These are phyloP conservation scores for Rhynchophorus ferrugineus DNA, from an alignment of 1,140 invertebrate species.

Conservation along the genomic window DNA sequence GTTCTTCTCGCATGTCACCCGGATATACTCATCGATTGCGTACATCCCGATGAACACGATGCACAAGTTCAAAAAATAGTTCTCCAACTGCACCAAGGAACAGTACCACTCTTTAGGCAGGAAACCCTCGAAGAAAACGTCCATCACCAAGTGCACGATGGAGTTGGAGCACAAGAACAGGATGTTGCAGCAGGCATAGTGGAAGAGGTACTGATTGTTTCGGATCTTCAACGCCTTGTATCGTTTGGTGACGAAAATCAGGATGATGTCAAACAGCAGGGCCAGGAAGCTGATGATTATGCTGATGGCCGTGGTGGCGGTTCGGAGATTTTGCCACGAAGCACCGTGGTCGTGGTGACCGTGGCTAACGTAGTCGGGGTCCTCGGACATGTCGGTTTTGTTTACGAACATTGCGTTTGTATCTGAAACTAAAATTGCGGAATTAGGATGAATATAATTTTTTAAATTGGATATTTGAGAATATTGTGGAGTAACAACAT, in stretches of 20 bases:
- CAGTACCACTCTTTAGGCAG: slow-evolving; percentile 16
- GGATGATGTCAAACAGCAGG: slow-evolving; percentile 10
- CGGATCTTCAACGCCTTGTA: slow-evolving; percentile 21
- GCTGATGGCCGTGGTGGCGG: slow-evolving; percentile 9
- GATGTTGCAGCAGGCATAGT: slow-evolving; percentile 19
- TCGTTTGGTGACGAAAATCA: slow-evolving; percentile 17
- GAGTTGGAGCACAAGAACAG: slow-evolving; percentile 6
- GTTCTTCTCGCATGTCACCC: slow-evolving; percentile 4
- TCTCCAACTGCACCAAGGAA: slow-evolving; percentile 13
- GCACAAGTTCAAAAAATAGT: slow-evolving; percentile 14
- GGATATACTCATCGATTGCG: slow-evolving; percentile 13
- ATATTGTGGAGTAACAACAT: too few species aligned
- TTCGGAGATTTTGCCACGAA: background rate
- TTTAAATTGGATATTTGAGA: too few species aligned
- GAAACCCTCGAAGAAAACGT: slow-evolving; percentile 12
- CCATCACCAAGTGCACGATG: slow-evolving; percentile 8
- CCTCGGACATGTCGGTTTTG: background rate
- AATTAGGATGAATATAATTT: background rate
- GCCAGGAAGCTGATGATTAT: slow-evolving; percentile 15
- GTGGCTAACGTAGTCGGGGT: slow-evolving; percentile 4
- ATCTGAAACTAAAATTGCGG: background rate
- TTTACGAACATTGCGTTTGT: slow-evolving; percentile 5
- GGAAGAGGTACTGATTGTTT: slow-evolving; percentile 21
- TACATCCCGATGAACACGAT: slow-evolving; percentile 13
- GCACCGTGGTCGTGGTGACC: slow-evolving; percentile 1